Evolutionary conservation across 2,888 invertebrate genomes (phyloP).

Genomic region (Drosophila kuntzei): DNA sequence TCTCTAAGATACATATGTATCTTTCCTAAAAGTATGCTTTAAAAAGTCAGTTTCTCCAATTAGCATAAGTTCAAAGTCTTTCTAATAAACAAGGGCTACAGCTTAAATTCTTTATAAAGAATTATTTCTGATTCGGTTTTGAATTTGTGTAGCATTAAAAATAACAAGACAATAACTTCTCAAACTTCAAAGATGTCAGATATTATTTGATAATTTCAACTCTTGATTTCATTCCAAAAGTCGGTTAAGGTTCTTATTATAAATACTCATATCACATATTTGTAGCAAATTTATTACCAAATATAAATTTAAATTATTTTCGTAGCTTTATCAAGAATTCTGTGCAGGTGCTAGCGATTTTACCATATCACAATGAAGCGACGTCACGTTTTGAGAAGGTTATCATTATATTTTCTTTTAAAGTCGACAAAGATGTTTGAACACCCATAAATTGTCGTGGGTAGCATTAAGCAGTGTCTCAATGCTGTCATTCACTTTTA

Average conservation of each 20-base stretch:
- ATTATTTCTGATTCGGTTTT: not conserved
- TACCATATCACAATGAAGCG: constrained; percentile 15
- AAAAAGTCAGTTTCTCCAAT: not conserved
- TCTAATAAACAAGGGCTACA: not conserved
- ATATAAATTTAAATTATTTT: constrained; percentile 50
- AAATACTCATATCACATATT: constrained; percentile 34
- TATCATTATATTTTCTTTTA: constrained; percentile 28
- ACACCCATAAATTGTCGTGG: constrained; percentile 29
- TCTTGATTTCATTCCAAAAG: not conserved
- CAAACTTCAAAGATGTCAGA: too few relatives aligned
- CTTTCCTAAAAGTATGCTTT: constrained; percentile 52
- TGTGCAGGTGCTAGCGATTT: constrained; percentile 22
- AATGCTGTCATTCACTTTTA: constrained; percentile 45
- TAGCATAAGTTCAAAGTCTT: not conserved
- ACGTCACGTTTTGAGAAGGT: constrained; percentile 34
- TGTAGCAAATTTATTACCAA: constrained; percentile 45
- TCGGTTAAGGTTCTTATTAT: not conserved
- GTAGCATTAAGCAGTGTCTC: constrained; percentile 29
- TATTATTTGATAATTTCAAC: not conserved
- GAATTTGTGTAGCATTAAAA: too few relatives aligned
- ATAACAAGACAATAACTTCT: not conserved
- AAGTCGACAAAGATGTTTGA: constrained; percentile 19
- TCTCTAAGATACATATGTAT: not conserved
- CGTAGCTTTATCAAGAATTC: constrained; percentile 20
- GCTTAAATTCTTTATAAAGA: not conserved